Conservation (phyloP, 2,888 invertebrate species). For the Metopia argyrocephala region DNA sequence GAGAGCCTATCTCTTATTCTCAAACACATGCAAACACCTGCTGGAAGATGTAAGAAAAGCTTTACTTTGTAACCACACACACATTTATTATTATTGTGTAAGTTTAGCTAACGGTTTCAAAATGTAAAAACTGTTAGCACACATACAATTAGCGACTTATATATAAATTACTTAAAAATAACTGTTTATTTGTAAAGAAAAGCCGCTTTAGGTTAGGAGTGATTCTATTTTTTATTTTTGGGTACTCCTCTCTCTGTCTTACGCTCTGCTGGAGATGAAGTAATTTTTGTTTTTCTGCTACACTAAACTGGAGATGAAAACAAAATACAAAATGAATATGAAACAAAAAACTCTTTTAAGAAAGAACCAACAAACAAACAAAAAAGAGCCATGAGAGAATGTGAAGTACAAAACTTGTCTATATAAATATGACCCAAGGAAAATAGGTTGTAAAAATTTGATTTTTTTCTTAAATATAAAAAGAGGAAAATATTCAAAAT, state of each 20-base stretch:
- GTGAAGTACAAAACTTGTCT: too few species aligned
- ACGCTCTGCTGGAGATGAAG: too few species aligned
- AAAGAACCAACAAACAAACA: too few species aligned
- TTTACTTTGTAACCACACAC: background rate
- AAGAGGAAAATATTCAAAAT: background rate
- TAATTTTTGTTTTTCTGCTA: too few species aligned
- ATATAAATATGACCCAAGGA: too few species aligned
- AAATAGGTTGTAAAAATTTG: slow-evolving; percentile 27
- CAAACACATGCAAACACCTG: slow-evolving; percentile 56
- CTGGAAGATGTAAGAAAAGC: slow-evolving; percentile 27
- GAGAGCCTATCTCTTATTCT: slow-evolving; percentile 21
- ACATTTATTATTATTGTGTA: background rate
- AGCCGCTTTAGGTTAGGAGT: slow-evolving; percentile 61
- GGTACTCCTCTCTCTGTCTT: background rate
- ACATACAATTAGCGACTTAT: background rate
- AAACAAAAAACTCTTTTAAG: too few species aligned
- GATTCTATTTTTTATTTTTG: slow-evolving; percentile 28
- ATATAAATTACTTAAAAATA: background rate
- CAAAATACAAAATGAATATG: too few species aligned
- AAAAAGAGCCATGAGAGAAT: too few species aligned
- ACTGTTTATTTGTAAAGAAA: slow-evolving; percentile 10
- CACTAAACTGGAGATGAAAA: too few species aligned
- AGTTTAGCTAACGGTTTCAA: background rate
- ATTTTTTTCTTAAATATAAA: background rate
- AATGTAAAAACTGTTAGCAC: background rate